Evolutionary conservation across 2,888 invertebrate species (phyloP).

Genomic region (Cyrtodaria siliqua): DNA sequence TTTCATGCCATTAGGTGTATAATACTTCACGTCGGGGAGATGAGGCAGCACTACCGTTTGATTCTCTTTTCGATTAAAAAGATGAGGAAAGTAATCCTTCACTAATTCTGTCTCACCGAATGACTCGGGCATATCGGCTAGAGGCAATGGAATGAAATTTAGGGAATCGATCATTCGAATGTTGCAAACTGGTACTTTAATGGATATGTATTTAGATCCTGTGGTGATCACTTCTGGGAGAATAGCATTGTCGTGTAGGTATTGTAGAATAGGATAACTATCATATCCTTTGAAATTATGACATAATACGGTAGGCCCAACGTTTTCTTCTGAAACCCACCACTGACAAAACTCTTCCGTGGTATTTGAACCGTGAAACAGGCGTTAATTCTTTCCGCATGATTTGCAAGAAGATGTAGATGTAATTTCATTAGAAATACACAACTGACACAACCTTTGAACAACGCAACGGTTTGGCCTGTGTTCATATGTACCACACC

Average conservation of each 20-base stretch:
- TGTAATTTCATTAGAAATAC: no score
- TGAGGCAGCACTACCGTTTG: neutral
- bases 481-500: no score
- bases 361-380: conserved; percentile 22
- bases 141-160: conserved; percentile 47
- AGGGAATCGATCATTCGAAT: conserved; percentile 36
- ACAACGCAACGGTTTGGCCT: no score
- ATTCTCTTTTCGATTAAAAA: conserved; percentile 30
- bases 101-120: conserved; percentile 27
- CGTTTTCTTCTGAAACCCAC: conserved; percentile 41
- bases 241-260: conserved; percentile 36
- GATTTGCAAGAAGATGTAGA: conserved; percentile 6
- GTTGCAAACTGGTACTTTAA: conserved; percentile 12
- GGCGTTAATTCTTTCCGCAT: conserved; percentile 45
- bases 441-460: conserved; percentile 38
- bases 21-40: neutral
- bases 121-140: no score
- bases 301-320: conserved; percentile 35
- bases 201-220: conserved; percentile 23
- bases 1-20: no score
- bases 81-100: conserved; percentile 53
- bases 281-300: no score
- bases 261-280: conserved; percentile 46
- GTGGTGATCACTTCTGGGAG: no score
- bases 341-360: no score